Percentiles rank a stretch among this genome's conserved stretches.
phyloP scores from a whole-genome alignment of 1,140 invertebrate genomes.

The Bombus soroeensis region DNA sequence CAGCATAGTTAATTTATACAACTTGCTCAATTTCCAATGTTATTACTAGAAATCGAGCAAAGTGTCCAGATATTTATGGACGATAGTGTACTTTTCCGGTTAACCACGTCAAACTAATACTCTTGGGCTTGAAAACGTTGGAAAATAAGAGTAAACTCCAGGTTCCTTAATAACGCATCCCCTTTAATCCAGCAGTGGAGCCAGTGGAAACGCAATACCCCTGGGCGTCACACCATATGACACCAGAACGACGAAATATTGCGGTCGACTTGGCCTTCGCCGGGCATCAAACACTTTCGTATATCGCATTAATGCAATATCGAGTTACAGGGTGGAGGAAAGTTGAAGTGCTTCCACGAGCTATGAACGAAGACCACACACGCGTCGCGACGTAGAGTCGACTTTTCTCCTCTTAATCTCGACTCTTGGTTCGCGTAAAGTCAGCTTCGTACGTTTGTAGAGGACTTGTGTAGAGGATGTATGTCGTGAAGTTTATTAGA shows the following conservation, averaged over 20 bases:
- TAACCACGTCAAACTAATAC: background rate
- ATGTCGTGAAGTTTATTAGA: too few relatives aligned
- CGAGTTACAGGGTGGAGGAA: slow-evolving; percentile 60
- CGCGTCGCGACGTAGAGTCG: background rate
- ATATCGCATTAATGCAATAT: slow-evolving; percentile 72
- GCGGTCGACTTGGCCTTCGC: slow-evolving; percentile 69
- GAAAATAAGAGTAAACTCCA: background rate
- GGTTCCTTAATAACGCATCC: slow-evolving; percentile 64
- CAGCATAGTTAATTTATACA: background rate
- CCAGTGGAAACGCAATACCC: slow-evolving; percentile 71
- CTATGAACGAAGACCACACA: background rate
- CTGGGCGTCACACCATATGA: slow-evolving; percentile 73
- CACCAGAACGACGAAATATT: slow-evolving; percentile 74
- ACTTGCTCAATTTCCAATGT: background rate
- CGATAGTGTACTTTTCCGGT: background rate
- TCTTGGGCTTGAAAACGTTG: background rate
- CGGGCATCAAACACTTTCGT: slow-evolving; percentile 63
- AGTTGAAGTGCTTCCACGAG: slow-evolving; percentile 65
- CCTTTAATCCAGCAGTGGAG: slow-evolving; percentile 65
- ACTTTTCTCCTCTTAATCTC: slow-evolving; percentile 1
- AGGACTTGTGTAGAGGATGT: too few relatives aligned
- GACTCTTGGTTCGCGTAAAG: background rate
- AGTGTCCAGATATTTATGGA: background rate
- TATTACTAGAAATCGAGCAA: background rate
- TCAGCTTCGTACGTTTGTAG: background rate